These are phyloP conservation scores for Vanessa atalanta DNA, from an alignment of 1,140 invertebrate genomes.

Conservation along the genomic window DNA sequence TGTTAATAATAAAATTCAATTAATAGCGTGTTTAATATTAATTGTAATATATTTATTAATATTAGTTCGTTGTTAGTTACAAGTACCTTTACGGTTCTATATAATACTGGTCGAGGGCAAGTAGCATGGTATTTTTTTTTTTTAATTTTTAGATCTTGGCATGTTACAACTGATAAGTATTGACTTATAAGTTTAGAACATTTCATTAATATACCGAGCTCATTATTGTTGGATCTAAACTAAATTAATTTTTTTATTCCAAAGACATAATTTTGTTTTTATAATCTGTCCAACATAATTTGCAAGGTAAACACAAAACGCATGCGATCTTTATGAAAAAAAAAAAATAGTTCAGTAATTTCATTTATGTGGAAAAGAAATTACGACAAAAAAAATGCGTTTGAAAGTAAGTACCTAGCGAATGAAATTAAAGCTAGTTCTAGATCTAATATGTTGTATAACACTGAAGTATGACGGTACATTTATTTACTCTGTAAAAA, in stretches of 20 bases:
- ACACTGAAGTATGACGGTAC: background rate
- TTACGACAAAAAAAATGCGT: background rate
- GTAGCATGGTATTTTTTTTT: slow-evolving; percentile 3
- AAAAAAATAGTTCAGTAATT: too few relatives aligned
- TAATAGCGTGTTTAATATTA: slow-evolving; percentile 22
- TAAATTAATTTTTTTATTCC: too few relatives aligned
- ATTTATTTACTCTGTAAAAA: slow-evolving; percentile 6
- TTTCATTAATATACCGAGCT: background rate
- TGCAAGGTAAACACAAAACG: too few relatives aligned
- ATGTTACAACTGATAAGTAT: slow-evolving; percentile 1
- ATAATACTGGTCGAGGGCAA: background rate
- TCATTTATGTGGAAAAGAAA: too few relatives aligned
- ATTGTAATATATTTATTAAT: slow-evolving; percentile 18
- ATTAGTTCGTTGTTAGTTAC: slow-evolving; percentile 19
- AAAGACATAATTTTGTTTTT: too few relatives aligned
- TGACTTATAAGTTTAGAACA: background rate
- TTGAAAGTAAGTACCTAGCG: background rate
- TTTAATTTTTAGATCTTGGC: background rate
- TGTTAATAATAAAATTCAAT: slow-evolving; percentile 26
- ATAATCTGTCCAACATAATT: too few relatives aligned
- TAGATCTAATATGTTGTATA: background rate
- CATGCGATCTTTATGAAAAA: too few relatives aligned
- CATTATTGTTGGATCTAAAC: too few relatives aligned
- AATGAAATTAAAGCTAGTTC: background rate
- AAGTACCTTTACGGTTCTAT: slow-evolving; percentile 1